These are phyloP conservation scores for Choloepus didactylus DNA, from an alignment of 2,797 vertebrate genomes.

Conservation along the genomic window DNA sequence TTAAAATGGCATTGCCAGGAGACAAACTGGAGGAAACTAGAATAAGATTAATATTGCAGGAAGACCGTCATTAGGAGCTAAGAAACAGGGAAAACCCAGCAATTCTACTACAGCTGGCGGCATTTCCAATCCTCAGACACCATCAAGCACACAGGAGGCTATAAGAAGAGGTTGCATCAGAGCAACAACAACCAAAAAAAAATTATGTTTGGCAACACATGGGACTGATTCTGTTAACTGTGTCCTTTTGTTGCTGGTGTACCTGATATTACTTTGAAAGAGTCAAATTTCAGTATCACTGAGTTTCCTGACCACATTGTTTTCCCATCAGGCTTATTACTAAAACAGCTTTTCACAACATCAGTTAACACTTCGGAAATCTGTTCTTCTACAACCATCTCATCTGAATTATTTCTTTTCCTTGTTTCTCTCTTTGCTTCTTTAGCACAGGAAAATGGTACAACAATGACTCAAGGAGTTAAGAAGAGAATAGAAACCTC, in stretches of 20 bases:
- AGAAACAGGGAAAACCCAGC: not conserved
- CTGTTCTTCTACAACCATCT: constrained; percentile 21
- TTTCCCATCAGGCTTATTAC: constrained; percentile 74
- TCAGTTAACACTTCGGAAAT: constrained; percentile 70
- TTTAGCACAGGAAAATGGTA: constrained; percentile 62
- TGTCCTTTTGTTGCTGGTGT: constrained; percentile 14
- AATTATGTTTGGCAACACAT: not conserved
- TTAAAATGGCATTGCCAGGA: constrained; percentile 34
- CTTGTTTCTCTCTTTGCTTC: constrained; percentile 25
- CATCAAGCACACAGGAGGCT: not conserved
- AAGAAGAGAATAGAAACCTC: constrained; percentile 58
- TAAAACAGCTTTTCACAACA: constrained; percentile 72
- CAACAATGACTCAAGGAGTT: constrained; percentile 8
- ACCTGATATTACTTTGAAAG: constrained; percentile 60
- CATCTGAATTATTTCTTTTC: constrained; percentile 3
- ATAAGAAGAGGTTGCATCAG: not conserved
- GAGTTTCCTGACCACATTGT: constrained; percentile 59
- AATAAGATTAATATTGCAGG: not conserved
- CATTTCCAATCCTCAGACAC: not conserved
- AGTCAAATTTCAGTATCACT: constrained; percentile 59
- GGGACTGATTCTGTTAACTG: constrained; percentile 1
- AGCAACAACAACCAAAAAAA: not conserved
- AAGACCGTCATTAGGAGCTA: not conserved
- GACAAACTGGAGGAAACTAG: not conserved
- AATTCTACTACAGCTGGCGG: not conserved